A percentile compares a stretch with the other conserved stretches of the same genome.
Evolutionary conservation across 2,888 invertebrate species (phyloP).

Genomic region (Leptinotarsa haldemani): DNA sequence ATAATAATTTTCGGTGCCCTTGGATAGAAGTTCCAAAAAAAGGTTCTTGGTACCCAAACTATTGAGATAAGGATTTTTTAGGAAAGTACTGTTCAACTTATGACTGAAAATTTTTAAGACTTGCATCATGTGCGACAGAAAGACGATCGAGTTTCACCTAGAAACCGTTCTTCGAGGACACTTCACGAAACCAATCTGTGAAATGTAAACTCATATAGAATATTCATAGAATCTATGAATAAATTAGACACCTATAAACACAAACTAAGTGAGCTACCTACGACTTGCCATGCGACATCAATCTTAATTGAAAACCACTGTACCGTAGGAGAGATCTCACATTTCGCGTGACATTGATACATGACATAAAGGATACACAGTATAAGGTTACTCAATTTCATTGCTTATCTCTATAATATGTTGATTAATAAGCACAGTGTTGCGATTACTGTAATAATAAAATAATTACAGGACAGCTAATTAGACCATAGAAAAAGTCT

Average conservation of each 20-base stretch:
- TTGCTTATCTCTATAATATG: slow-evolving; percentile 12
- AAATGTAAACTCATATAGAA: not conserved
- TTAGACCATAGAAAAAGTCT: slow-evolving; percentile 10
- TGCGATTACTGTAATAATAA: slow-evolving; percentile 16
- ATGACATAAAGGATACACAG: slow-evolving; percentile 16
- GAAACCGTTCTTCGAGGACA: not conserved
- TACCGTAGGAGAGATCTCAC: slow-evolving; percentile 8
- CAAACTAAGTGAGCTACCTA: not conserved
- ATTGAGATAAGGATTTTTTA: no score
- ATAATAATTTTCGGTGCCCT: no score
- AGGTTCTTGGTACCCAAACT: no score
- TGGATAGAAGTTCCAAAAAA: no score
- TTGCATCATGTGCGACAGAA: not conserved
- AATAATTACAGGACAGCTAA: slow-evolving; percentile 25
- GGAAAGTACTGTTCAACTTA: no score
- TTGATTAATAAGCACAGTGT: slow-evolving; percentile 17
- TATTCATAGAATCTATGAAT: not conserved
- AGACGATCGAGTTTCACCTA: not conserved
- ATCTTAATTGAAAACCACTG: not conserved
- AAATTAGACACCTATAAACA: not conserved
- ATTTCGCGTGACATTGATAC: slow-evolving; percentile 8
- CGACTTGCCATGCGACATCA: not conserved
- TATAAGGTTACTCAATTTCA: slow-evolving; percentile 12
- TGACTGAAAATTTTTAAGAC: no score
- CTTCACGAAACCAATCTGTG: not conserved